phyloP scores from a whole-genome alignment of 2,888 invertebrate species.

The Proisotoma minuta region DNA sequence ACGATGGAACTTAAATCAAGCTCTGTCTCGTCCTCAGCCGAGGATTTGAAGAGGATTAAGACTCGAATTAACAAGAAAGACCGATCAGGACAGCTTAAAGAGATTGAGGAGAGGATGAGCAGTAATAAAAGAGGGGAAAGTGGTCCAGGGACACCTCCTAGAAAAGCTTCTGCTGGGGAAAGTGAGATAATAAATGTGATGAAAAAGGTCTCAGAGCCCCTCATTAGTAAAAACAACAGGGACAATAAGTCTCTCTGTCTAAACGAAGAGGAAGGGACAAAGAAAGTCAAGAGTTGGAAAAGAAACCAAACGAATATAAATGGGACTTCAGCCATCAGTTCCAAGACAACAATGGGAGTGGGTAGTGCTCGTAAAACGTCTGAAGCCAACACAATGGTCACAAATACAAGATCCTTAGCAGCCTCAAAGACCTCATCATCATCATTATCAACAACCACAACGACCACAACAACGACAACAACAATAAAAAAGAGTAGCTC shows the following conservation, averaged over 20 bases:
- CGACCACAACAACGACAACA: constrained; percentile 14
- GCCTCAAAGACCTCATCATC: too few relatives aligned
- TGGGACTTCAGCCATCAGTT: constrained; percentile 16
- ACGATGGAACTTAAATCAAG: background rate
- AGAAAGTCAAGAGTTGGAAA: too few relatives aligned
- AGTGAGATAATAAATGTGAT: background rate
- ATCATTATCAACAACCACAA: constrained; percentile 4
- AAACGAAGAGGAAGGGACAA: too few relatives aligned
- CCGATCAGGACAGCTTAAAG: constrained; percentile 2
- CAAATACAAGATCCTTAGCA: too few relatives aligned
- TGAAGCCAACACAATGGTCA: too few relatives aligned
- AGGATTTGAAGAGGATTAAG: background rate
- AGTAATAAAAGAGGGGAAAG: background rate
- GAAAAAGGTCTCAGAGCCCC: background rate
- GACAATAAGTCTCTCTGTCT: too few relatives aligned
- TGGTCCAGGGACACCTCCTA: background rate
- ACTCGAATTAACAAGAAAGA: constrained; percentile 8
- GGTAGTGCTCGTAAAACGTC: too few relatives aligned
- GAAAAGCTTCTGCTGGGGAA: constrained; percentile 9
- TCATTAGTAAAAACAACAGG: too few relatives aligned
- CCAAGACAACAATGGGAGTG: constrained; percentile 22
- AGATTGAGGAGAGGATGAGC: background rate
- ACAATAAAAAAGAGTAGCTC: background rate
- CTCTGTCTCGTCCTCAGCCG: background rate
- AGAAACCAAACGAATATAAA: too few relatives aligned